Conservation (phyloP, 2,797 vertebrate genomes). For the Trachops cirrhosus region DNA sequence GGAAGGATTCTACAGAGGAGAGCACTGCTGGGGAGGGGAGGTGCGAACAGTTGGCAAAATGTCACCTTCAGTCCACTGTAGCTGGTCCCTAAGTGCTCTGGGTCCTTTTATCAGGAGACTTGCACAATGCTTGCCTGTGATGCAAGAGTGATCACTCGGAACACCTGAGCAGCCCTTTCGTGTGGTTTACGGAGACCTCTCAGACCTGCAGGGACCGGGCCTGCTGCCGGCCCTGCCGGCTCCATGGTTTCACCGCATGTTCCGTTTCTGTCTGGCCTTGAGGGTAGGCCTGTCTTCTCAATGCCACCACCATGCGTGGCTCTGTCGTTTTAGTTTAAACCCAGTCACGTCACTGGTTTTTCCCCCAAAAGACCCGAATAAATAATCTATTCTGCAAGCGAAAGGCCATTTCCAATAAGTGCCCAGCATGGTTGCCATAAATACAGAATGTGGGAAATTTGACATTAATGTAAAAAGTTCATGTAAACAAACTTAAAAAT, state of each 20-base stretch:
- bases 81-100: neutral
- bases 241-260: accelerated
- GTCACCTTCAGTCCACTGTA: neutral
- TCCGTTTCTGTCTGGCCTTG: neutral
- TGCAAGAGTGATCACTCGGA: accelerated
- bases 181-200: accelerated
- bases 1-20: neutral
- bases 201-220: accelerated
- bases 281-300: neutral
- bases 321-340: neutral
- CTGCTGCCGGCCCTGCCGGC: neutral
- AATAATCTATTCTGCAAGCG: neutral
- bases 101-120: neutral
- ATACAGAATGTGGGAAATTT: neutral
- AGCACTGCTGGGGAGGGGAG: neutral
- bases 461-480: neutral
- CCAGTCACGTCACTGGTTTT: no score
- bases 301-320: no score
- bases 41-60: neutral
- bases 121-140: neutral
- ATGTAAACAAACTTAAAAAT: neutral
- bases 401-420: neutral
- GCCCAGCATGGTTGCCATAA: neutral
- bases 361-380: neutral
- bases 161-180: neutral